Conservation (phyloP, 2,888 invertebrate species). For the Eulithis prunata region DNA sequence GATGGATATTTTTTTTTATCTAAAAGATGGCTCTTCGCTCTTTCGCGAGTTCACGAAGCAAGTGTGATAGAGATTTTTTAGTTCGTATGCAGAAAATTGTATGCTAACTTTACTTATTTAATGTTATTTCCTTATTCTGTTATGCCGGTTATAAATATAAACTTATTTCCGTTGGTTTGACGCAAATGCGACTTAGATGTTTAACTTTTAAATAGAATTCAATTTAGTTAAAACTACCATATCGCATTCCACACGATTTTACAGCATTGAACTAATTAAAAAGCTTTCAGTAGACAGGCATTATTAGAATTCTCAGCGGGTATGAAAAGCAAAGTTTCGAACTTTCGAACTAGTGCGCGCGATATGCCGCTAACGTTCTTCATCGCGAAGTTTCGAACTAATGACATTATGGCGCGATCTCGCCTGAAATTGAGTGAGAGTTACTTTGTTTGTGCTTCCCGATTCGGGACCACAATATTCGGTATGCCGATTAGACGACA, state of each 20-base stretch:
- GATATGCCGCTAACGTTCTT: constrained; percentile 22
- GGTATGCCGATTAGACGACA: neutral
- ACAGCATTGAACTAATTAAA: constrained; percentile 39
- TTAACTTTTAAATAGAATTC: constrained; percentile 23
- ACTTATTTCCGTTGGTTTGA: neutral
- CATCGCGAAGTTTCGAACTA: constrained; percentile 15
- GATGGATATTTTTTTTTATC: too few species aligned
- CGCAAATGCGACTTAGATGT: constrained; percentile 1
- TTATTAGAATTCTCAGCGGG: constrained; percentile 33
- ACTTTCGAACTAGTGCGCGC: constrained; percentile 16
- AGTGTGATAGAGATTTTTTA: too few species aligned
- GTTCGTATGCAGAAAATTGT: too few species aligned
- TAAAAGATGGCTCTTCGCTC: too few species aligned
- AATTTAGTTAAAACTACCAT: constrained; percentile 33
- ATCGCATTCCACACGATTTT: constrained; percentile 25
- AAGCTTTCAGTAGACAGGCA: constrained; percentile 33
- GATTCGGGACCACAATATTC: neutral
- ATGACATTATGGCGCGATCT: constrained; percentile 20
- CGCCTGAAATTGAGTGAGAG: constrained; percentile 12
- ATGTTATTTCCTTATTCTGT: too few species aligned
- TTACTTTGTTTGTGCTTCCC: constrained; percentile 8
- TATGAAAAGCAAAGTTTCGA: constrained; percentile 26
- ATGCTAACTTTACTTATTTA: too few species aligned
- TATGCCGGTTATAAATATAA: too few species aligned
- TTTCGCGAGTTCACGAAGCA: too few species aligned